A percentile compares a stretch with the other conserved stretches of the same genome.
Evolutionary conservation across 2,888 invertebrate genomes (phyloP).

Genomic region (Pterostichus madidus): DNA sequence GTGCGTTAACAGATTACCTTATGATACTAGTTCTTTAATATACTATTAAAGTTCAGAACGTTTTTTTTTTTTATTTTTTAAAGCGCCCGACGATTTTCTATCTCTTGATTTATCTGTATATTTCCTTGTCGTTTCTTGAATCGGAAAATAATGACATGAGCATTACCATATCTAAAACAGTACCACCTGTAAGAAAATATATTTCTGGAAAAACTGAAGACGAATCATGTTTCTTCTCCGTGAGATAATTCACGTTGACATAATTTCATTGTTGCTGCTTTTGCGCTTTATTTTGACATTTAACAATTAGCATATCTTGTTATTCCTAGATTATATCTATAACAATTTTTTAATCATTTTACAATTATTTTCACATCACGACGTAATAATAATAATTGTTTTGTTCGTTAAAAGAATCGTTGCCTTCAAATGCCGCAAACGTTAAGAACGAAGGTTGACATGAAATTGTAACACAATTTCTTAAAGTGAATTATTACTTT

Average conservation of each 20-base stretch:
- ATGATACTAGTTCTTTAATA: too few species aligned
- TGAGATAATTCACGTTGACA: slow-evolving; percentile 19
- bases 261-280: slow-evolving; percentile 27
- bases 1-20: too few species aligned
- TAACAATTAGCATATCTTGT: slow-evolving; percentile 49
- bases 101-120: too few species aligned
- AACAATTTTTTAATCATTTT: slow-evolving; percentile 46
- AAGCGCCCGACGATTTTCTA: too few species aligned
- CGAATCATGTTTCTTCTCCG: not conserved
- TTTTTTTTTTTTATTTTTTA: too few species aligned
- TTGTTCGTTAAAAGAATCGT: slow-evolving; percentile 30
- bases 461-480: slow-evolving; percentile 9
- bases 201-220: too few species aligned
- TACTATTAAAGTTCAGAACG: too few species aligned
- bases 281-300: slow-evolving; percentile 48
- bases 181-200: too few species aligned
- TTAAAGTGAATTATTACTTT: not conserved
- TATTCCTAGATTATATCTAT: slow-evolving; percentile 45
- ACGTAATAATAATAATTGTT: slow-evolving; percentile 41
- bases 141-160: too few species aligned
- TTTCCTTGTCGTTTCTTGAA: too few species aligned
- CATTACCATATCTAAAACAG: too few species aligned
- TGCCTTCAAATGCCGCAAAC: not conserved
- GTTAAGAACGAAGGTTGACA: slow-evolving; percentile 25
- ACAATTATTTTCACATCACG: slow-evolving; percentile 53